Base-by-base conservation (phyloP, 2,888 invertebrate species). In the Hyposoter dolosus region DNA sequence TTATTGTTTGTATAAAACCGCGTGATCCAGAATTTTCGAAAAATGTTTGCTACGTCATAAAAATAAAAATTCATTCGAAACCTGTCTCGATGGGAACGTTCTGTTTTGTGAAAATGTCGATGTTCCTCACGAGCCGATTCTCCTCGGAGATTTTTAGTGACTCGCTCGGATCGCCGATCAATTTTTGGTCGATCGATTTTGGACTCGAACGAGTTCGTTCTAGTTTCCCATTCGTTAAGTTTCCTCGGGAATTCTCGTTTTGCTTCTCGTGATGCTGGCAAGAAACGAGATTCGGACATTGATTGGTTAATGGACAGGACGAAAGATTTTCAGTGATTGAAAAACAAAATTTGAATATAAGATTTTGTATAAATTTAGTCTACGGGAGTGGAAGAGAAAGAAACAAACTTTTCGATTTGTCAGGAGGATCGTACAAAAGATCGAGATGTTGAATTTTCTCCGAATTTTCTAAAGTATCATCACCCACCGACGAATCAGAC, bases 141-240 rank as follows among this genome's bases (percentile, higher is more conserved):
- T 28, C 66, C 66, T 28, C 78, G 66, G 15, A 74, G 15, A 75
- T 74, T 78, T 65, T 43, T 71, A 5, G 69, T 15, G 40, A 6
- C 32, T 71, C 23, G 23, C 47, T 75, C 74, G 32, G 23, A 28
- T 71, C 76, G 23, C 17, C 77, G 69, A 69, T 69, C 28, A 50
- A 53, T 15, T 66, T 19, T 45, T 47, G 23, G 23, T 28, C 35
- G 12, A 56, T 50, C 60, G 12, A 47, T 68, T 28, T 12, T 53
- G 23, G 68, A 15, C 60, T 50, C 63, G 45, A 86, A 35, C 23
- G 85, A 56, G 19, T 68, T 77, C 47, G 79, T 83, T 78, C 82
- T 82, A 32, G 81, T 81, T 68, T 88, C 83, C 86, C 85, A 86
- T 43, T 79, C 82, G 53, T 87, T 71, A 56, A 86, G 65, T 69